Evolutionary conservation across 2,113 vertebrate genomes (phyloP), one percentile per base, ranked within the genome.

Genomic region (Holacanthus passer): DNA sequence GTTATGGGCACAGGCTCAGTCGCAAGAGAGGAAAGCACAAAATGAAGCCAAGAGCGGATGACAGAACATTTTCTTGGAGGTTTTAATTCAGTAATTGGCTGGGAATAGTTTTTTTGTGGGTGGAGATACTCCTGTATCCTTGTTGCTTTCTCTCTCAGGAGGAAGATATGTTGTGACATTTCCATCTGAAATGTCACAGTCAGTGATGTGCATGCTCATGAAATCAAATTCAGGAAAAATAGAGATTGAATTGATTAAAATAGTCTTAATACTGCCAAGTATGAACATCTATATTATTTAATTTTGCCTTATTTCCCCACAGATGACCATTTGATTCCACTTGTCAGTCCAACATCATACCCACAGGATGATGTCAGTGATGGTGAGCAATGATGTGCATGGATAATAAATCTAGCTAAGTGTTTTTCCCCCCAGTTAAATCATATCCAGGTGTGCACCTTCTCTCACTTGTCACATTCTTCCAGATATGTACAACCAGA

Each of bases 241-340:
- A 50, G 2, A 48, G n/a, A 5, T 20, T 16, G 13, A 10, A 16
- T 1, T 45, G 7, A 55, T 35, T 60, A 32, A 60, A 31, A 7
- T 8, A 7, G 35, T 37, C 2, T 37, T 37, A 37, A 7, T 14
- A 45, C 13, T 16, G 13, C 2, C 43, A 45, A 3, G 4, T 45
- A 19, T 31, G 19, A 20, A 50, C 13, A 52, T 47, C 41, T 41
- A 11, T 14, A 24, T 47, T 11, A 24, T 74, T 50, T 83, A 5
- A 39, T 48, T 48, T 59, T 72, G 39, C 9, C 10, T 73, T 56
- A 19, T 47, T 69, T 84, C 12, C 31, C 53, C 31, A 31, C 85
- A 90, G 86, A 75, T 69, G 78, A 89, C 19, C 3, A 16, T 24
- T 55, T 37, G 2, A 35, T 72, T 78, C 78, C 84, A 27, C 53